Base-by-base conservation (phyloP, 2,888 invertebrate species). In the Drosophila peninsularis region DNA sequence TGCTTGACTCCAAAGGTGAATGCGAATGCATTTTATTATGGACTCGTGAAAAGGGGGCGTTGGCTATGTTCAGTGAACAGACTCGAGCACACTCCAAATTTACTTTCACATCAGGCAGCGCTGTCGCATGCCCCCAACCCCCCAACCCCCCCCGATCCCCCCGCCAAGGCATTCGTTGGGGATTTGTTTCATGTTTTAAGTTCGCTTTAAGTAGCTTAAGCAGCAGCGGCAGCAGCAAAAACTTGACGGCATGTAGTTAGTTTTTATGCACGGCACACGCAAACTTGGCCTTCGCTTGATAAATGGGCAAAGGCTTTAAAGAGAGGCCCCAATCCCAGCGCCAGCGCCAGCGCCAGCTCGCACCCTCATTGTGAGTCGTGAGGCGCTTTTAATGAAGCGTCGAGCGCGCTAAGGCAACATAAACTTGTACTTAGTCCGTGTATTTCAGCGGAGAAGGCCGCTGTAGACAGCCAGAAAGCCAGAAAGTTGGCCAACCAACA, bases 151-250 rank as follows among this genome's bases (percentile, higher is more conserved):
- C 39, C 17, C 10, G 10, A n/a, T 3, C 24, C 24, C 41, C 11
- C 34, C 53, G n/a, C 34, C 45, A 49, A 49, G 54, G 42, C 67
- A 47, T 45, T 62, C 75, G 47, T 65, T 74, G 64, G 88, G 89
- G 88, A 89, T 78, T 84, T 89, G 82, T 75, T 75, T 87, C 89
- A 68, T 88, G 89, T 82, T 87, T 89, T 87, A 82, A 89, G 82
- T 82, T 89, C 69, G 39, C 82, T 82, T 89, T 89, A 87, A 82
- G 82, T 84, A 89, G 88, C 82, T 78, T 62, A 80, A 85, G 76
- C 44, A n/a, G 56, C 64, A 49, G 34, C 44, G 24, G 56, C 64
- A 49, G 34, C 49, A 58, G 72, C 66, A 64, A 71, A 61, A 66
- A 75, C 62, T 76, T 80, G 71, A 80, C 62, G 62, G 75, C 52